Evolutionary conservation across 2,888 invertebrate genomes (phyloP).

Genomic region (Drosophila crucigera): DNA sequence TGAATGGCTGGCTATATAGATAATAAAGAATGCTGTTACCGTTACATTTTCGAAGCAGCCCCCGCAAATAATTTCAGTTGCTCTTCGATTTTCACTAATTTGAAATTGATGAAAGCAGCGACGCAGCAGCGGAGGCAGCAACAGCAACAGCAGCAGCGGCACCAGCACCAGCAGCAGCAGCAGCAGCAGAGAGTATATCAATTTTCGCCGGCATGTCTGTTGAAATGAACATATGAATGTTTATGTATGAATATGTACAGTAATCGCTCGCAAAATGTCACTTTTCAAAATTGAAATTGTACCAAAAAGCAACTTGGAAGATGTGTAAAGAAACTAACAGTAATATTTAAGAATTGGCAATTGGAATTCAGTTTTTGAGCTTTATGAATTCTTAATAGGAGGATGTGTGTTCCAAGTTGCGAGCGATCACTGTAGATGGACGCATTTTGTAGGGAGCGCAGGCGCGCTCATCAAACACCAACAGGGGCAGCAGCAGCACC

Average conservation of each 20-base stretch:
- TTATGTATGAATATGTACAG: constrained; percentile 2
- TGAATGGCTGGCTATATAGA: constrained; percentile 51
- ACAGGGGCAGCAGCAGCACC: constrained; percentile 8
- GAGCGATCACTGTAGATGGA: constrained; percentile 11
- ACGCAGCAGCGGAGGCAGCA: constrained; percentile 29
- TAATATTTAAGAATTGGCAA: not conserved
- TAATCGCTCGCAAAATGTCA: not conserved
- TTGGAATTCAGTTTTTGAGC: not conserved
- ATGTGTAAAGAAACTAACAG: not conserved
- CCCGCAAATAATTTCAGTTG: constrained; percentile 69
- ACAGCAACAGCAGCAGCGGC: constrained; percentile 13
- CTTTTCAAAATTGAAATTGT: not conserved
- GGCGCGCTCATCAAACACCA: constrained; percentile 57
- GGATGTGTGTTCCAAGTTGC: not conserved
- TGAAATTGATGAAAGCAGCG: constrained; percentile 78
- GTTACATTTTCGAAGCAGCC: constrained; percentile 54
- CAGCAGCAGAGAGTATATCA: constrained; percentile 54
- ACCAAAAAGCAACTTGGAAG: not conserved
- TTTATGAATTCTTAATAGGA: not conserved
- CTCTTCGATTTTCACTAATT: constrained; percentile 77
- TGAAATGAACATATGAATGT: constrained; percentile 13
- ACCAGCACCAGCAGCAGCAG: constrained; percentile 23
- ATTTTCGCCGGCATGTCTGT: constrained; percentile 59
- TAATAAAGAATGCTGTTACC: constrained; percentile 49
- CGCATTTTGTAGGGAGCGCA: constrained; percentile 56